Evolutionary conservation across 1,140 invertebrate species (phyloP), one percentile per base, ranked within the genome.

Genomic region (Leguminivora glycinivorella): DNA sequence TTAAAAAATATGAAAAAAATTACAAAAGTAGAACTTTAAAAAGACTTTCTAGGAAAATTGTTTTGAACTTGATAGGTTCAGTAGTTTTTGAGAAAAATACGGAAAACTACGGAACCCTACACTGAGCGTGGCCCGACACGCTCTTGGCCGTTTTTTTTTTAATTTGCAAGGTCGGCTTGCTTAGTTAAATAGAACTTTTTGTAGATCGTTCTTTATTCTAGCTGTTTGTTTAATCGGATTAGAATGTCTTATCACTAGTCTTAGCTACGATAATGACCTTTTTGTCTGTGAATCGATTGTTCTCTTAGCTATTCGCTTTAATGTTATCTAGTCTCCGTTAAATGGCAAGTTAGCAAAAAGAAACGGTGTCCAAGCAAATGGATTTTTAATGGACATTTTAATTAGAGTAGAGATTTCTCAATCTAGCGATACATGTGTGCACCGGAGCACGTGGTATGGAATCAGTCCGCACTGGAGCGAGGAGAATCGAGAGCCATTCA

Each of bases 381-480:
- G 47, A 52, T 22, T 66, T 17, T 56, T 63, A 47, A 70, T 60
- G 58, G 31, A 43, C 68, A 68, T 70, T 74, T 76, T 77, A 77
- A 75, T 77, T 77, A 75, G 68, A 73, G 38, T 56, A 29, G 14
- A 63, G 58, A 56, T 73, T 72, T 77, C 73, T 72, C 68, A 73
- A 76, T 73, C 70, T 56, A 72, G 40, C 63, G 70, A 40, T 75
- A 60, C 63, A 70, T 68, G 58, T 17, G 70, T 71, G 70, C 72
- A 71, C 73, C 70, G 67, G 70, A 76, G 68, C 71, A 70, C 71
- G 66, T 73, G 67, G 70, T 74, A 71, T 75, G 69, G 60, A 75
- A 79, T 79, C 76, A 77, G 72, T 69, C 72, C 40, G 73, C 75
- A 76, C 72, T 79, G 72, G 56, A 72, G 68, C 72, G 72, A 56